Evolutionary conservation across 2,888 invertebrate genomes (phyloP).

Genomic region (Cheilosia urbana): DNA sequence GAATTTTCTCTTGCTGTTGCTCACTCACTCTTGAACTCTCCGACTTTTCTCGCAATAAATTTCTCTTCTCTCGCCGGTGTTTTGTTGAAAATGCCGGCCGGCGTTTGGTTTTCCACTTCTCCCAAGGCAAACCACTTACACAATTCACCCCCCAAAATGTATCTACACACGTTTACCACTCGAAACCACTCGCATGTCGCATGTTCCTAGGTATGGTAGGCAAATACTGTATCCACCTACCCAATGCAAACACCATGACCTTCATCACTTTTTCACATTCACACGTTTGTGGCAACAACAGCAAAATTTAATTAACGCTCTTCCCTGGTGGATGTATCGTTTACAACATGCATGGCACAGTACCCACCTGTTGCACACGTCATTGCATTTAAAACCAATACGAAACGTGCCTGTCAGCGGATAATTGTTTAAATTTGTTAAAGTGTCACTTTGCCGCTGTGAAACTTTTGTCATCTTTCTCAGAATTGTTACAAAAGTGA

Average conservation of each 20-base stretch:
- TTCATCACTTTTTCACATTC: conserved; percentile 2
- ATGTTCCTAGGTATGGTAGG: neutral
- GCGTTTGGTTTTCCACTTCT: neutral
- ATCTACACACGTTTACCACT: neutral
- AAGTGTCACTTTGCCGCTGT: conserved; percentile 34
- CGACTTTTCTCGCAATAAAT: conserved; percentile 5
- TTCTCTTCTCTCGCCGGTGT: neutral
- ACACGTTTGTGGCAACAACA: neutral
- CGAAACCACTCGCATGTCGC: neutral
- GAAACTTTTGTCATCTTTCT: conserved; percentile 39
- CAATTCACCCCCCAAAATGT: conserved; percentile 5
- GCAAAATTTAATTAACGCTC: conserved; percentile 21
- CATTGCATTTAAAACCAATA: conserved; percentile 6
- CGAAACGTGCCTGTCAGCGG: conserved; percentile 22
- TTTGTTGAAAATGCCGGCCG: conserved; percentile 12
- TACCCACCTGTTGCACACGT: conserved; percentile 57
- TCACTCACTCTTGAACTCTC: conserved; percentile 1
- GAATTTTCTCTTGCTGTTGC: conserved; percentile 8
- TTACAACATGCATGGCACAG: neutral
- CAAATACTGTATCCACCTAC: neutral
- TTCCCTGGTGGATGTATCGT: conserved; percentile 9
- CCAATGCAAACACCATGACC: conserved; percentile 13
- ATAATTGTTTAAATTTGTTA: conserved; percentile 67
- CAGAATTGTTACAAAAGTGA: neutral
- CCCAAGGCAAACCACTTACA: neutral